Evolutionary conservation across 2,113 vertebrate genomes (phyloP).

Genomic region (Phoxinus phoxinus): DNA sequence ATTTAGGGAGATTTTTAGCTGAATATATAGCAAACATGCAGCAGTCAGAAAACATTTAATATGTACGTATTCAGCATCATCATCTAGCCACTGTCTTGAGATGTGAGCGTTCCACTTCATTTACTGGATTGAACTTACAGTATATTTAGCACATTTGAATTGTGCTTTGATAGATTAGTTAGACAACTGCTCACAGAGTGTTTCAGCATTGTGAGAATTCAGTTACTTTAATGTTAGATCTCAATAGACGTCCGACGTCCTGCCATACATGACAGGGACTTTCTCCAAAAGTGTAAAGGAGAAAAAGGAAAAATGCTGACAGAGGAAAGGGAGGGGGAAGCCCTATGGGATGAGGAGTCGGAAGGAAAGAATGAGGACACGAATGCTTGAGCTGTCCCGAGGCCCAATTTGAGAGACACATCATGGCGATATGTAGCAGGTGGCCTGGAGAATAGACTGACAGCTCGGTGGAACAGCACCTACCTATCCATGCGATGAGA

Average conservation of each 20-base stretch:
- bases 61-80: neutral
- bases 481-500: neutral
- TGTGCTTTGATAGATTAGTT: neutral
- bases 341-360: conserved; percentile 5
- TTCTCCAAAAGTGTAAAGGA: neutral
- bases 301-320: conserved; percentile 11
- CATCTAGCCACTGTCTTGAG: neutral
- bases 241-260: neutral
- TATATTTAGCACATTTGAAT: neutral
- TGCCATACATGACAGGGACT: neutral
- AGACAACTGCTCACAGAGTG: neutral
- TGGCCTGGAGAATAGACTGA: conserved; percentile 21
- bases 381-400: neutral
- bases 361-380: conserved; percentile 26
- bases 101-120: neutral
- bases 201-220: neutral
- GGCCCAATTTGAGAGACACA: conserved; percentile 19
- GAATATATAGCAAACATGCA: too few species aligned
- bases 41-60: too few species aligned
- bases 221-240: neutral
- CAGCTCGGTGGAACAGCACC: conserved; percentile 26
- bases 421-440: conserved; percentile 14
- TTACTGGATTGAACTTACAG: neutral
- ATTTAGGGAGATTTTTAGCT: too few species aligned
- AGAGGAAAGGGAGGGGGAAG: conserved; percentile 14